Conservation (phyloP, 2,797 vertebrate genomes). For the Onychomys torridus region DNA sequence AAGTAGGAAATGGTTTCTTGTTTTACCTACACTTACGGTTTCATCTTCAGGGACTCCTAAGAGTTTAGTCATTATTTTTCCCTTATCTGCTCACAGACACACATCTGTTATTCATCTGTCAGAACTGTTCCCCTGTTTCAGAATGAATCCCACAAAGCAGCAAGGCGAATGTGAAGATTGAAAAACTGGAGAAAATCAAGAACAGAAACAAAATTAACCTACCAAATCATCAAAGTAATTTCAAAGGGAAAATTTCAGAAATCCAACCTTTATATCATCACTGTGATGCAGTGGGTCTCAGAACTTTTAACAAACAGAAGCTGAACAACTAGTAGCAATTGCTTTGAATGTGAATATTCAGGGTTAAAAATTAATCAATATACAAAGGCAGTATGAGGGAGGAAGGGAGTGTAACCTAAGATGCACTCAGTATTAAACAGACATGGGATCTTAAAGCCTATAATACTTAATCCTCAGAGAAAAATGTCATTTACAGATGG, state of each 20-base stretch:
- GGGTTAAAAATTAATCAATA: background rate
- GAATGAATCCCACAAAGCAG: background rate
- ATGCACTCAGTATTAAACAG: background rate
- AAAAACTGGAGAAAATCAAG: background rate
- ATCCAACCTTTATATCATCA: background rate
- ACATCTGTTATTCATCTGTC: slow-evolving; percentile 60
- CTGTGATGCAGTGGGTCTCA: background rate
- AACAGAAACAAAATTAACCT: background rate
- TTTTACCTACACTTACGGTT: slow-evolving; percentile 46
- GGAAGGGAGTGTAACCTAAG: background rate
- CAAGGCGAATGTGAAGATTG: background rate
- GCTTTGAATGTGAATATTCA: background rate
- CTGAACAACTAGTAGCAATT: background rate
- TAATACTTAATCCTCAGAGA: background rate
- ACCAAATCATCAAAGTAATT: background rate
- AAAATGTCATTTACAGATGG: background rate
- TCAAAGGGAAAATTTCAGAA: background rate
- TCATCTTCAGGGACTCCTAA: slow-evolving; percentile 41
- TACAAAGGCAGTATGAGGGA: background rate
- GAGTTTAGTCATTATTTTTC: slow-evolving; percentile 47
- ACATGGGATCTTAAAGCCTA: background rate
- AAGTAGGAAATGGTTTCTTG: slow-evolving; percentile 43
- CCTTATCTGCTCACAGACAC: slow-evolving; percentile 13
- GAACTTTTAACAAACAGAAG: background rate
- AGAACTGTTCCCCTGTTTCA: background rate